A percentile compares a stretch with the other conserved stretches of the same genome.
These are phyloP conservation scores for Camponotus fellah DNA, from an alignment of 2,888 invertebrate species.

Conservation along the genomic window DNA sequence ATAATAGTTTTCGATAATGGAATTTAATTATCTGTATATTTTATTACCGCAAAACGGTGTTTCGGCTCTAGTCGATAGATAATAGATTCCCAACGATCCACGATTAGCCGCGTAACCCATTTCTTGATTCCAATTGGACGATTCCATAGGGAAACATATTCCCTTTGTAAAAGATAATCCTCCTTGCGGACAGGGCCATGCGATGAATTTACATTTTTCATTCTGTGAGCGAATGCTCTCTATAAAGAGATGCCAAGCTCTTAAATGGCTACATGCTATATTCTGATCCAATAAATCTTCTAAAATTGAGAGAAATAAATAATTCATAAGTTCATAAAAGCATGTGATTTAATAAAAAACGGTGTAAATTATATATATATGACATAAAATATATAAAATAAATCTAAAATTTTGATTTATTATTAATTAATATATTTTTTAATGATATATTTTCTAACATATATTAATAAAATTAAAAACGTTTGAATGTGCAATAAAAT, in stretches of 20 bases:
- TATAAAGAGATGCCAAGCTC: slow-evolving; percentile 87
- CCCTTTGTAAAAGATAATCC: slow-evolving; percentile 86
- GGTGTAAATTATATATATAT: neutral
- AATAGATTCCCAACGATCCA: slow-evolving; percentile 87
- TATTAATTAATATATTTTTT: neutral
- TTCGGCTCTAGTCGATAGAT: slow-evolving; percentile 87
- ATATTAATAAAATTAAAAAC: neutral
- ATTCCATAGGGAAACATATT: slow-evolving; percentile 87
- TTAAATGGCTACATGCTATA: slow-evolving; percentile 88
- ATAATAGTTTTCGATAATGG: neutral
- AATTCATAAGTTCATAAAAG: neutral
- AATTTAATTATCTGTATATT: slow-evolving; percentile 1
- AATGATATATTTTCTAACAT: neutral
- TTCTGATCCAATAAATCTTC: slow-evolving; percentile 86
- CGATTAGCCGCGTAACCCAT: slow-evolving; percentile 82
- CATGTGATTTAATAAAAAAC: neutral
- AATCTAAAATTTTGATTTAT: neutral
- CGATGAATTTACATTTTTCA: slow-evolving; percentile 86
- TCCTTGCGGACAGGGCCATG: slow-evolving; percentile 87
- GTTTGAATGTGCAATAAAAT: neutral
- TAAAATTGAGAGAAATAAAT: slow-evolving; percentile 70
- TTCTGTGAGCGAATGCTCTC: slow-evolving; percentile 86
- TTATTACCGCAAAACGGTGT: slow-evolving; percentile 87
- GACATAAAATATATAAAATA: neutral
- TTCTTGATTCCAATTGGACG: slow-evolving; percentile 81